Base-by-base conservation (phyloP, 2,113 vertebrate species). In the Gadus macrocephalus region DNA sequence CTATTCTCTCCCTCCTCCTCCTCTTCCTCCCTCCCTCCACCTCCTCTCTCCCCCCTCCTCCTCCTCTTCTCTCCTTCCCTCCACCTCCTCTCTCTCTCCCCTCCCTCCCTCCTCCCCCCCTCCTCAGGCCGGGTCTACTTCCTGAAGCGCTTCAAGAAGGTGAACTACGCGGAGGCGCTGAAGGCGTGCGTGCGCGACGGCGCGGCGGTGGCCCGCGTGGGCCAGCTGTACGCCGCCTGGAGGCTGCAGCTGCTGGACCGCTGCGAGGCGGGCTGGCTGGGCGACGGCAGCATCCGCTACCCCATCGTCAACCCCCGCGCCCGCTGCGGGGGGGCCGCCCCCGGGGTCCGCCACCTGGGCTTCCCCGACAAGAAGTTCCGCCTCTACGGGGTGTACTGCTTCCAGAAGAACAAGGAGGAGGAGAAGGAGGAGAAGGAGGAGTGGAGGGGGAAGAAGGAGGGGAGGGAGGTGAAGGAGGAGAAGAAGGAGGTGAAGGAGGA, bases 161-260 rank as follows among this genome's bases (percentile, higher is more conserved):
- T 98, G 69, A 93, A 94, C 88, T 96, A 95, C 72, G 27, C 76
- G 0, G 96, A 95, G 84, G 96, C 96, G 0, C 76, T 84, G 61
- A 94, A 94, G 66, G 95, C 94, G 0, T 98, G 96, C 75, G 82
- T 92, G 59, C 91, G 90, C 20, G 95, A 94, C 2, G 92, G 92
- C 0, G 93, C 94, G 0, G 27, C 61, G 0, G 86, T 94, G 74
- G 97, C 97, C 80, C 97, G 95, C 81, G 95, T 95, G 71, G 96
- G 96, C 1, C 96, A 98, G 85, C 93, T 98, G 0, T 98, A 96
- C 2, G 94, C 96, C 0, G 96, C 95, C 0, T 98, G 96, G 97
- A 96, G 95, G 85, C 85, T 96, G 68, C 95, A 98, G 81, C 91
- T 97, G 7, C 81, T 98, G 90, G 96, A 98, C 76, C 93, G 93